Evolutionary conservation across 1,140 invertebrate genomes (phyloP).

Genomic region (Panagrolaimus sp.): DNA sequence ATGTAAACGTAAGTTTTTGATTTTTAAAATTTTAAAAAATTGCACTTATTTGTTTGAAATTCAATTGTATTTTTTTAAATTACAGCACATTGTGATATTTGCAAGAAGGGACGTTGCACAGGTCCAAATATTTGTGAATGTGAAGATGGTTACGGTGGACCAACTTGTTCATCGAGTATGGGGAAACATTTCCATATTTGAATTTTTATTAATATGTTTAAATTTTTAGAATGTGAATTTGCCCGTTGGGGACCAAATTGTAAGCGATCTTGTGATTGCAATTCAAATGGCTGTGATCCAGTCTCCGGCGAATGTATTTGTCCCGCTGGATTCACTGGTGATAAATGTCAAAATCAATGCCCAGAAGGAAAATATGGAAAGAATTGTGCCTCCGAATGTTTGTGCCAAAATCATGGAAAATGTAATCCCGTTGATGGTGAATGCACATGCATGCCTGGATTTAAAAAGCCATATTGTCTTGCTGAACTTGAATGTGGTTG

Average conservation of each 20-base stretch:
- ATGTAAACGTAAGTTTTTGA: slow-evolving; percentile 17
- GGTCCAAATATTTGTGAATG: slow-evolving; percentile 80
- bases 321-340: slow-evolving; percentile 72
- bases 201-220: slow-evolving; percentile 4
- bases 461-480: slow-evolving; percentile 54
- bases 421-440: slow-evolving; percentile 49
- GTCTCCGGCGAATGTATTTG: slow-evolving; percentile 76
- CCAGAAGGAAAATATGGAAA: slow-evolving; percentile 73
- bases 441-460: slow-evolving; percentile 54
- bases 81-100: slow-evolving; percentile 72
- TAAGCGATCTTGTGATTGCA: slow-evolving; percentile 42
- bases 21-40: slow-evolving; percentile 6
- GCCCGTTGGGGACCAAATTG: slow-evolving; percentile 40
- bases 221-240: slow-evolving; percentile 38
- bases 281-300: slow-evolving; percentile 68
- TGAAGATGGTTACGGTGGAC: slow-evolving; percentile 77
- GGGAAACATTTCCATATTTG: slow-evolving; percentile 17
- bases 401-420: slow-evolving; percentile 57
- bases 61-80: slow-evolving; percentile 18
- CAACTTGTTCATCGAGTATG: slow-evolving; percentile 65
- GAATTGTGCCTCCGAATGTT: slow-evolving; percentile 70
- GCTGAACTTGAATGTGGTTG: slow-evolving; percentile 60
- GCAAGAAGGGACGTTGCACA: slow-evolving; percentile 76
- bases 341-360: slow-evolving; percentile 69
- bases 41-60: slow-evolving; percentile 14